Evolutionary conservation across 2,797 vertebrate genomes (phyloP).

Genomic region (Pseudopleuronectes americanus): DNA sequence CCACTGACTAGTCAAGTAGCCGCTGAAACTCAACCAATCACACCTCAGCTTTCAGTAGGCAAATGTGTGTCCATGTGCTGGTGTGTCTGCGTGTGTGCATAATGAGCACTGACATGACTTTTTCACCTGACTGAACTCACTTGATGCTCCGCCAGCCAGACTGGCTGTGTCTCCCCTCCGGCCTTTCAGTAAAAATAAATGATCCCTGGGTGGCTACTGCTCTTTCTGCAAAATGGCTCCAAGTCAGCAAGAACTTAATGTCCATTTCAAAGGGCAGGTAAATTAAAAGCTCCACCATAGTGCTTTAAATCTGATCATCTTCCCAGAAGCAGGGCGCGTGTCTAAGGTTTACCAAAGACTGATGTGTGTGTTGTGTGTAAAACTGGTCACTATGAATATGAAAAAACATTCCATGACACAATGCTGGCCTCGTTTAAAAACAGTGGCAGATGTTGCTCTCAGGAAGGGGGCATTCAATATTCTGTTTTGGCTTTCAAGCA

Average conservation of each 20-base stretch:
- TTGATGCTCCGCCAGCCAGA: constrained; percentile 57
- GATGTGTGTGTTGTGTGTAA: background rate
- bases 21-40: background rate
- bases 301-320: constrained; percentile 6
- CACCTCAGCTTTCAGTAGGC: constrained; percentile 7
- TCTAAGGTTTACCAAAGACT: background rate
- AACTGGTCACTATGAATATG: background rate
- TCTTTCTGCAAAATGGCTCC: constrained; percentile 57
- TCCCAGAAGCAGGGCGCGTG: background rate
- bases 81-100: background rate
- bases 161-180: constrained; percentile 42
- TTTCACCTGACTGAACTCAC: constrained; percentile 59
- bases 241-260: constrained; percentile 58
- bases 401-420: constrained; percentile 18
- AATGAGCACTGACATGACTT: constrained; percentile 54
- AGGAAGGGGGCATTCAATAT: constrained; percentile 10
- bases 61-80: background rate
- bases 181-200: constrained; percentile 68
- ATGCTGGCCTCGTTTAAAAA: constrained; percentile 18
- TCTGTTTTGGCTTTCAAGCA: constrained; percentile 13
- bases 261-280: constrained; percentile 40
- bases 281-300: constrained; percentile 47
- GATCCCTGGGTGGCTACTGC: constrained; percentile 50
- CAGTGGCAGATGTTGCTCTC: constrained; percentile 6
- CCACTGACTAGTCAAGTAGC: no score